Conservation (phyloP, 1,140 invertebrate species). For the Brachionus paranguensis region DNA sequence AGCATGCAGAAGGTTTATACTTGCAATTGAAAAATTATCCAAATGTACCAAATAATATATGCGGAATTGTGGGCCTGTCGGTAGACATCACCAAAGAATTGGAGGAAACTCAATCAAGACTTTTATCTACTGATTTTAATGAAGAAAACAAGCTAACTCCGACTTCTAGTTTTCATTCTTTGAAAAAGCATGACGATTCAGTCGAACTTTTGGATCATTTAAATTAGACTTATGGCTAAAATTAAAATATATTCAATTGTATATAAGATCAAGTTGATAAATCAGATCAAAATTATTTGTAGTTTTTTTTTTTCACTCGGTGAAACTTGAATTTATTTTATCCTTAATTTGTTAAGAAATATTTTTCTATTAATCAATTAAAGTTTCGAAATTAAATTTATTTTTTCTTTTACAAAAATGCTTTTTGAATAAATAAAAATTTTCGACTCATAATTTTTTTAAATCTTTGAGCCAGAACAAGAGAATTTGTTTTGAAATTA, state of each 20-base stretch:
- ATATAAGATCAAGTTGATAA: not conserved
- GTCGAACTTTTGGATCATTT: not conserved
- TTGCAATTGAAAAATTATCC: not conserved
- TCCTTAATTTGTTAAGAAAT: not conserved
- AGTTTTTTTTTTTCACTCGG: not conserved
- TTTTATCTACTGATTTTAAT: not conserved
- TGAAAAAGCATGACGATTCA: slow-evolving; percentile 17
- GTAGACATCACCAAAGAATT: not conserved
- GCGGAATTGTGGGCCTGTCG: slow-evolving; percentile 10
- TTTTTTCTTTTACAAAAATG: not conserved
- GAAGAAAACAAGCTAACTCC: not conserved
- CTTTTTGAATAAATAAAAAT: not conserved
- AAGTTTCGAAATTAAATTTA: not conserved
- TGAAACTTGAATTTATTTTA: not conserved
- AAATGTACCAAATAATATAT: slow-evolving; percentile 27
- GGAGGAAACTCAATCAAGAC: not conserved
- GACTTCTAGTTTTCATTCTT: not conserved
- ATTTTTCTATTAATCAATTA: not conserved
- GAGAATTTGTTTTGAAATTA: no score
- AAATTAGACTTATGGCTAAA: not conserved
- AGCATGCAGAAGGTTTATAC: slow-evolving; percentile 30
- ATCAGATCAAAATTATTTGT: not conserved
- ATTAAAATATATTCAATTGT: not conserved
- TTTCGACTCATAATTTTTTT: no score
- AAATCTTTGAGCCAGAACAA: no score